Base-by-base conservation (phyloP, 1,140 invertebrate species). In the Saccostrea cuccullata region DNA sequence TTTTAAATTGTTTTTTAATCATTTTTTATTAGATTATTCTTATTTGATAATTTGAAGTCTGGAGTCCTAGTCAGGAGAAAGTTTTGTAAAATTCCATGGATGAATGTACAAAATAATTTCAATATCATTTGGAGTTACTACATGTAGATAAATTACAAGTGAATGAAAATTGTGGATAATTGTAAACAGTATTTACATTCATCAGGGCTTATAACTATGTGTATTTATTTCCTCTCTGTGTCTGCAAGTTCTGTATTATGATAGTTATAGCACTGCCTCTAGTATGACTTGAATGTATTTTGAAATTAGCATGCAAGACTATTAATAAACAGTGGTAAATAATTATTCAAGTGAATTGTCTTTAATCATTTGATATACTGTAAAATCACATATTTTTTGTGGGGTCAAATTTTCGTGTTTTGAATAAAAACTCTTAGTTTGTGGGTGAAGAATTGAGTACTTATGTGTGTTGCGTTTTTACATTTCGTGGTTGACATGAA, bases 181-280 rank as follows among this genome's bases (percentile, higher is more conserved):
- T 67, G 2, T 67, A 20, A 67, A 30, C 26, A 77, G 70, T 77
- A 77, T 77, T 77, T 77, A 77, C 70, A 77, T 12, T 77, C 26
- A 77, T 77, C 70, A 77, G 26, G 70, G 26, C n/a, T 30, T 77
- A 30, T 77, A 11, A 77, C 70, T 77, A 30, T 26, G 26, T 77
- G 70, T 77, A 77, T 67, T 67, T 67, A 67, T 77, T 77, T 77
- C 70, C 70, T 77, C 11, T 64, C 58, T 15, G 70, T 77, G 70
- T 77, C 70, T 77, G 70, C 70, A 77, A 77, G 70, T 77, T 13
- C 15, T 13, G 23, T 77, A 77, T 36, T 77, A 26, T 77, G 30
- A 77, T 77, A 77, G 70, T 77, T 30, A 26, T 77, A 77, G 70
- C 70, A 77, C 70, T 77, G 70, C 70, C 70, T 77, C 26, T 77